Base-by-base conservation (phyloP, 2,113 vertebrate genomes). In the Bos javanicus region DNA sequence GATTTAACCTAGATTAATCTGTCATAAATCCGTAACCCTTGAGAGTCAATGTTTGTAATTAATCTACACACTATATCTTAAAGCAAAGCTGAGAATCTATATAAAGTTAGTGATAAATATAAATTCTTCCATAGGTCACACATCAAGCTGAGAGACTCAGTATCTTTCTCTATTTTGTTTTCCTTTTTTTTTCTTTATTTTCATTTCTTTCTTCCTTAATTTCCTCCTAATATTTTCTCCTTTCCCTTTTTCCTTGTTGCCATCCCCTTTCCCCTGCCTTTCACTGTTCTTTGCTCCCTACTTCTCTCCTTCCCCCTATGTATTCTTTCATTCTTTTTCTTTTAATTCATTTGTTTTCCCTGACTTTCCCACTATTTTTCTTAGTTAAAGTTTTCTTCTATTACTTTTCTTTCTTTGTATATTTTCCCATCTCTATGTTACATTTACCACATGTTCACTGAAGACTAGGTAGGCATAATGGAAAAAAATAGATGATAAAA, bases 41-140 rank as follows among this genome's bases (percentile, higher is more conserved):
- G 90, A 83, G 82, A 96, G 80, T 96, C 96, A 83, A 91, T 97
- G 81, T 50, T 98, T 97, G 87, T 78, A 98, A 97, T 97, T 98
- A 98, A 98, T 97, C 87, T 67, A 85, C 80, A 96, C 43, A 57
- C 46, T 93, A 80, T 87, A 98, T 89, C 82, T 97, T 92, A 97
- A 97, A 83, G 87, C 83, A 94, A 15, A 98, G 87, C 46, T 97
- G 87, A 98, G 98, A 89, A 98, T 98, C 91, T 94, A 59, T 98
- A 28, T 36, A 90, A 98, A 97, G 54, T 26, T 90, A 96, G 85
- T 57, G 30, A 59, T 13, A 97, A 96, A 90, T 93, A 94, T 33
- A 96, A 67, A 74, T 91, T 95, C 57, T 97, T 96, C 64, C 97
- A 74, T 56, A 84, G 91, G 71, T 90, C 17, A 96, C 92, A 98